phyloP scores from a whole-genome alignment of 2,797 vertebrate species.

The Macropodus opercularis region DNA sequence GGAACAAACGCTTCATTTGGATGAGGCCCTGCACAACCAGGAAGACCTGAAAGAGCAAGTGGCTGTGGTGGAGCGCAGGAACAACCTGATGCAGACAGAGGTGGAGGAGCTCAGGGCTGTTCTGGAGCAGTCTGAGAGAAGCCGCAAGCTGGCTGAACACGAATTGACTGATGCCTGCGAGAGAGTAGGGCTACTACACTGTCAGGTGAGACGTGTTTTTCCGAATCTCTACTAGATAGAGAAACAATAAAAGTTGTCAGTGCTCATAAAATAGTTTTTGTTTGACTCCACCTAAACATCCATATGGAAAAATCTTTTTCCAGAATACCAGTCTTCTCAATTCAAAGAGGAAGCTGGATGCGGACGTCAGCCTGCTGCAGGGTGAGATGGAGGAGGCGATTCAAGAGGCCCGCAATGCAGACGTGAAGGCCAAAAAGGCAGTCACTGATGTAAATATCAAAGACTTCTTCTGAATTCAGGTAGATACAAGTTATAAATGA shows the following conservation, averaged over 20 bases:
- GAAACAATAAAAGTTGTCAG: neutral
- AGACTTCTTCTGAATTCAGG: neutral
- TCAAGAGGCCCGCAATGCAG: slow-evolving; percentile 86
- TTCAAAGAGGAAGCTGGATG: slow-evolving; percentile 84
- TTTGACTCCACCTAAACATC: neutral
- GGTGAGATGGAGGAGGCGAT: slow-evolving; percentile 82
- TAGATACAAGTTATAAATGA: neutral
- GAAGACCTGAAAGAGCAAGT: slow-evolving; percentile 87
- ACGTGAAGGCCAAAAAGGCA: slow-evolving; percentile 89
- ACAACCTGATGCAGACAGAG: slow-evolving; percentile 81
- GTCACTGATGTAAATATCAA: slow-evolving; percentile 83
- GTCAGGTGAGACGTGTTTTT: slow-evolving; percentile 59
- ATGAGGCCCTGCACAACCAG: slow-evolving; percentile 80
- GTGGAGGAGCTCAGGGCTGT: slow-evolving; percentile 84
- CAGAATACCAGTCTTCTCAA: slow-evolving; percentile 82
- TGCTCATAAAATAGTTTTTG: too few species aligned
- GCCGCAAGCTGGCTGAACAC: slow-evolving; percentile 84
- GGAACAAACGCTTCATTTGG: slow-evolving; percentile 80
- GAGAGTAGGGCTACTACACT: slow-evolving; percentile 82
- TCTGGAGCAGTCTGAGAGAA: slow-evolving; percentile 85
- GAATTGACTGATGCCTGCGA: slow-evolving; percentile 84
- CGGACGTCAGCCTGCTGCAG: slow-evolving; percentile 84
- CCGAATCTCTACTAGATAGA: neutral
- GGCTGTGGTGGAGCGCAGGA: slow-evolving; percentile 82
- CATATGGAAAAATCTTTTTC: too few species aligned